A percentile compares a stretch with the other conserved stretches of the same genome.
phyloP scores from a whole-genome alignment of 2,113 vertebrate species.

The Australoheros scitulus region DNA sequence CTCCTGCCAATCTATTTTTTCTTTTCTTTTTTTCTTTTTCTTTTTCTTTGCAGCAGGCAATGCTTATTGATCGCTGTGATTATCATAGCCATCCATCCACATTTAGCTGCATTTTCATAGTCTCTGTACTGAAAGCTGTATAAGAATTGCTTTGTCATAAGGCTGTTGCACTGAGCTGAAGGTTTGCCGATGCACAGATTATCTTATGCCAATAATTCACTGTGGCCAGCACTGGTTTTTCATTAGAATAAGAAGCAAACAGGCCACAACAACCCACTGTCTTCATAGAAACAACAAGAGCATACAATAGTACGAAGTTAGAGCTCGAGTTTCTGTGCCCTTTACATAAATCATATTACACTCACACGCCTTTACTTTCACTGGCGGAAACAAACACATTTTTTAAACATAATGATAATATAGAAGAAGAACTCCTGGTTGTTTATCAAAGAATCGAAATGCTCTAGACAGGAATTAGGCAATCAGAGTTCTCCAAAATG shows the following conservation, averaged over 20 bases:
- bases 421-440: constrained; percentile 5
- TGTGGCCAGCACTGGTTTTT: background rate
- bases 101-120: constrained; percentile 57
- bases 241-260: constrained; percentile 15
- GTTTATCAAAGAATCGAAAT: constrained; percentile 7
- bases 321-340: constrained; percentile 29
- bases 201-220: constrained; percentile 26
- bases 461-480: constrained; percentile 17
- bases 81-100: constrained; percentile 65
- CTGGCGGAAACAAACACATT: background rate
- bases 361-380: constrained; percentile 15
- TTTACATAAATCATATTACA: constrained; percentile 53
- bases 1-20: constrained; percentile 66
- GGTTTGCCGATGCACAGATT: constrained; percentile 17
- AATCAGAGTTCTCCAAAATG: constrained; percentile 30
- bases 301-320: constrained; percentile 16
- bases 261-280: constrained; percentile 7
- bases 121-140: constrained; percentile 53
- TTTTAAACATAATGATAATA: constrained; percentile 30
- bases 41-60: constrained; percentile 60
- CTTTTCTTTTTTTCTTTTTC: constrained; percentile 37
- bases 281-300: constrained; percentile 31
- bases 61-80: constrained; percentile 61
- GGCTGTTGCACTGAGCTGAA: constrained; percentile 32
- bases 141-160: constrained; percentile 44